These are phyloP conservation scores for Diogma glabrata DNA, from an alignment of 2,888 invertebrate genomes.

Conservation along the genomic window DNA sequence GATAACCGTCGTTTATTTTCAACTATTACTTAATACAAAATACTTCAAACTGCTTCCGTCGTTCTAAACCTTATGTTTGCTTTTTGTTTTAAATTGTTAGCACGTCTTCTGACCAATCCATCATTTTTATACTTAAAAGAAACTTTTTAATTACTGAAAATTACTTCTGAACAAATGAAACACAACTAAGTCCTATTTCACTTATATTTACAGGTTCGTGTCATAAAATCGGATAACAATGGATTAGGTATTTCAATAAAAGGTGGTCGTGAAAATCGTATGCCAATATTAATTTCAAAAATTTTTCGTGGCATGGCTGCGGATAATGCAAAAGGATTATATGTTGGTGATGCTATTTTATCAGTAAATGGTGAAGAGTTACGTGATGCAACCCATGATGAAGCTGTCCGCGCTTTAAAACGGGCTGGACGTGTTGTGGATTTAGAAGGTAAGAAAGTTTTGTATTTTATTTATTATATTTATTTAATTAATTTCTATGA, in stretches of 20 bases:
- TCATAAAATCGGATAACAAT: constrained; percentile 94
- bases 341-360: constrained; percentile 96
- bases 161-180: too few relatives aligned
- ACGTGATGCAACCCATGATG: constrained; percentile 95
- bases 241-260: constrained; percentile 98
- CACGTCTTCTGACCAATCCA: too few relatives aligned
- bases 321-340: constrained; percentile 91
- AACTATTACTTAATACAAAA: too few relatives aligned
- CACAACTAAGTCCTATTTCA: too few relatives aligned
- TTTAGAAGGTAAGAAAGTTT: constrained; percentile 66
- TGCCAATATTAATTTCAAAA: constrained; percentile 98
- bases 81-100: too few relatives aligned
- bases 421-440: constrained; percentile 95
- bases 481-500: too few relatives aligned
- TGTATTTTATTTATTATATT: too few relatives aligned
- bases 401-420: constrained; percentile 94
- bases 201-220: constrained; percentile 69
- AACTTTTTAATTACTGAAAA: too few relatives aligned
- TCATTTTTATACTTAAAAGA: too few relatives aligned
- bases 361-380: constrained; percentile 96
- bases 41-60: too few relatives aligned
- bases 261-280: constrained; percentile 96
- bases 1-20: too few relatives aligned
- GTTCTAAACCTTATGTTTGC: too few relatives aligned
- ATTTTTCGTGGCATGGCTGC: constrained; percentile 99